A percentile compares a stretch with the other conserved stretches of the same genome.
Conservation (phyloP, 2,888 invertebrate species). For the Tricholauxania praeusta region DNA sequence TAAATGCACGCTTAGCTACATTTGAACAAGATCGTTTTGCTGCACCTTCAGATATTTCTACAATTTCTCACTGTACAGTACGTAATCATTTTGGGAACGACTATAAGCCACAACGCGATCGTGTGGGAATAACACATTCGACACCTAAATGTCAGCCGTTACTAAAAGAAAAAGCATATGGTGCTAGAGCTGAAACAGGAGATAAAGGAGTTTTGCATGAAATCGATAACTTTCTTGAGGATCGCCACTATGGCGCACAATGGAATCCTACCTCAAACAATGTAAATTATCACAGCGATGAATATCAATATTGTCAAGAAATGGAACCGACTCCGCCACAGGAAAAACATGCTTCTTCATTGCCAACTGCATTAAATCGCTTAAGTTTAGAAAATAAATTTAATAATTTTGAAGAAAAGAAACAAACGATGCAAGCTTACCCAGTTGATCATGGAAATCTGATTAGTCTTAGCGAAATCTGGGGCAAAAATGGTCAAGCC, state of each 20-base stretch:
- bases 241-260: slow-evolving; percentile 41
- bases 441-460: slow-evolving; percentile 50
- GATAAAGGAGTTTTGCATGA: slow-evolving; percentile 58
- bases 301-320: slow-evolving; percentile 43
- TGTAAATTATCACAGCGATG: slow-evolving; percentile 52
- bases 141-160: slow-evolving; percentile 59
- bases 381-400: slow-evolving; percentile 31
- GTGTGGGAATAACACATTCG: slow-evolving; percentile 58
- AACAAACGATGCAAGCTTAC: slow-evolving; percentile 30
- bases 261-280: slow-evolving; percentile 42
- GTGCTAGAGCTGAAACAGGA: neutral
- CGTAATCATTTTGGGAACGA: slow-evolving; percentile 39
- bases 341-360: slow-evolving; percentile 45
- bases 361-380: slow-evolving; percentile 52
- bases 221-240: slow-evolving; percentile 63
- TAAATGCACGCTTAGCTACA: slow-evolving; percentile 59
- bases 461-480: slow-evolving; percentile 65
- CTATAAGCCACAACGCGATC: slow-evolving; percentile 8
- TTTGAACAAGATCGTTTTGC: slow-evolving; percentile 49
- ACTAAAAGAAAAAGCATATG: neutral
- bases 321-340: slow-evolving; percentile 32
- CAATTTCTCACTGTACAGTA: slow-evolving; percentile 62
- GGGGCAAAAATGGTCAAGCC: slow-evolving; percentile 62
- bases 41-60: slow-evolving; percentile 62
- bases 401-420: slow-evolving; percentile 10